Conservation (phyloP, 1,140 invertebrate species). For the Piezodorus guildinii region DNA sequence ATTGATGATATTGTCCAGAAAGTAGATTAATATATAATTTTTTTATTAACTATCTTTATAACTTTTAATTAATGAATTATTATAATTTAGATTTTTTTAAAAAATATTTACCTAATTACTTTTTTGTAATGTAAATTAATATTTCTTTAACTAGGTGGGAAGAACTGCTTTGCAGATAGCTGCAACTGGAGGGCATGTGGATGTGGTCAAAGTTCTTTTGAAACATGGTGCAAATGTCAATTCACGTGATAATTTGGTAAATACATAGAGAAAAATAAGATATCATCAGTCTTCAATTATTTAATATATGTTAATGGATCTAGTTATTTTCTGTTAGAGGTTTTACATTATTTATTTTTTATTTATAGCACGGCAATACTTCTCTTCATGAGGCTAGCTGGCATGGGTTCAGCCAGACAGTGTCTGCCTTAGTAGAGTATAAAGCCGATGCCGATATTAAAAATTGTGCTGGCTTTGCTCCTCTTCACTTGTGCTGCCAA, state of each 20-base stretch:
- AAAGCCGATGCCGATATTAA: slow-evolving; percentile 57
- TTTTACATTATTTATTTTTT: slow-evolving; percentile 10
- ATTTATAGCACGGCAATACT: slow-evolving; percentile 80
- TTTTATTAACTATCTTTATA: no score
- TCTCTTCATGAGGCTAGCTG: slow-evolving; percentile 87
- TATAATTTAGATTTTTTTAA: no score
- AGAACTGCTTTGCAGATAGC: slow-evolving; percentile 67
- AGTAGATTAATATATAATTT: no score
- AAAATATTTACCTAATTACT: background rate
- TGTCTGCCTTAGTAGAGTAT: slow-evolving; percentile 58
- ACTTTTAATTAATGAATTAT: no score
- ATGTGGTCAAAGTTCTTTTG: slow-evolving; percentile 57
- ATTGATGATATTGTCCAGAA: no score
- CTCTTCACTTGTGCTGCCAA: slow-evolving; percentile 89
- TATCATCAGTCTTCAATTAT: no score
- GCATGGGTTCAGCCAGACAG: slow-evolving; percentile 81
- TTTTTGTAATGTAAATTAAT: background rate
- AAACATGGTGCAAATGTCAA: slow-evolving; percentile 57
- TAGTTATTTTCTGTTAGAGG: no score
- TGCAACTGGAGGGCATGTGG: slow-evolving; percentile 69
- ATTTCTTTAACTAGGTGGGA: slow-evolving; percentile 47
- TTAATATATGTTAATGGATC: no score
- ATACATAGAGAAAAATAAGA: slow-evolving; percentile 29
- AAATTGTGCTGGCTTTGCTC: slow-evolving; percentile 81
- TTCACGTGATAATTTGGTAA: slow-evolving; percentile 60